Percentiles rank a stretch among this genome's conserved stretches.
Conservation (phyloP, 2,113 vertebrate genomes). For the Anolis carolinensis region DNA sequence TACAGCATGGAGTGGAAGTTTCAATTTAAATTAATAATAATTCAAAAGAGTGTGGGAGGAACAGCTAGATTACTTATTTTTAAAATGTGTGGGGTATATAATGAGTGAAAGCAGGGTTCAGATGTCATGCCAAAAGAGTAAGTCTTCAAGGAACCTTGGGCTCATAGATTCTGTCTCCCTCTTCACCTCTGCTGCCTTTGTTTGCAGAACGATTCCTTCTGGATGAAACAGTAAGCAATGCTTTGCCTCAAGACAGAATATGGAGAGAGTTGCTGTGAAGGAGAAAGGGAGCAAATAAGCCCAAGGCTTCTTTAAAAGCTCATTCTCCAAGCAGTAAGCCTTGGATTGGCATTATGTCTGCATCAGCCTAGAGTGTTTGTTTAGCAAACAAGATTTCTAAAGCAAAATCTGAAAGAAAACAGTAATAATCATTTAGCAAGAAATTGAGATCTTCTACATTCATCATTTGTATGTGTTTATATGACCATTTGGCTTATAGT, state of each 20-base stretch:
- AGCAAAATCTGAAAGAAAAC: background rate
- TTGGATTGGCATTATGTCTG: background rate
- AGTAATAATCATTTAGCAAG: background rate
- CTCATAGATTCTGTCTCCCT: background rate
- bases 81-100: background rate
- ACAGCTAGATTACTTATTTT: background rate
- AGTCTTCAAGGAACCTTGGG: background rate
- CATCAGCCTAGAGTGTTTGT: background rate
- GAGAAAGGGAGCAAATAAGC: background rate
- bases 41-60: background rate
- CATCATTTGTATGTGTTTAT: background rate
- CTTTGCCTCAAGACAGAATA: background rate
- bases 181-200: too few species aligned
- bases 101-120: background rate
- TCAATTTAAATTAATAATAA: constrained; percentile 3
- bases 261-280: background rate
- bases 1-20: background rate
- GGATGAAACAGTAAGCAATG: background rate
- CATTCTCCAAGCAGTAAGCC: background rate
- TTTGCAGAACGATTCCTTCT: background rate
- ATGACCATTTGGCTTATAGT: background rate
- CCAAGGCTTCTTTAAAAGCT: background rate
- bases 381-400: background rate
- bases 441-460: background rate
- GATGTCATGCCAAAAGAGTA: background rate